Conservation (phyloP, 2,113 vertebrate species). For the Cricetomys ansorgei region DNA sequence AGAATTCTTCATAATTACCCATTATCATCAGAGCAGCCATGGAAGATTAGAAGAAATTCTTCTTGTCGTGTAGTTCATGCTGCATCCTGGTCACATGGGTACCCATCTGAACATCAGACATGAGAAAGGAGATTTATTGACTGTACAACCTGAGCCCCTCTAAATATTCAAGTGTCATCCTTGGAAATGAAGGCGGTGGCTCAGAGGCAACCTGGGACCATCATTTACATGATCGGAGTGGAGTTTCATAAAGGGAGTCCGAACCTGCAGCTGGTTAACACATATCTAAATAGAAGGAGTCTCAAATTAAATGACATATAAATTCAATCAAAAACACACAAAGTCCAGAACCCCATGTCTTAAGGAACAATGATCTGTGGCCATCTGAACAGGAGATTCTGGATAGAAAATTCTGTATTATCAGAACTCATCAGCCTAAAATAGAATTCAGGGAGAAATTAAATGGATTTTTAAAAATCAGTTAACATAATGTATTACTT, state of each 20-base stretch:
- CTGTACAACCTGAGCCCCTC: not conserved
- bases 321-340: not conserved
- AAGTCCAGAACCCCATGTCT: not conserved
- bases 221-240: not conserved
- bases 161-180: slow-evolving; percentile 9
- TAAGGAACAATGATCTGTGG: slow-evolving; percentile 9
- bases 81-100: not conserved
- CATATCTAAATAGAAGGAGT: not conserved
- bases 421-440: slow-evolving; percentile 79
- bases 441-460: slow-evolving; percentile 81
- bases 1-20: slow-evolving; percentile 42
- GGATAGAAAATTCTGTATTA: slow-evolving; percentile 56
- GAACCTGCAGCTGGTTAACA: slow-evolving; percentile 24
- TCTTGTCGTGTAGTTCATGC: not conserved
- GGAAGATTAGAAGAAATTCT: not conserved
- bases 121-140: not conserved
- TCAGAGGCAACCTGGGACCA: slow-evolving; percentile 5
- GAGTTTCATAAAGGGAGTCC: slow-evolving; percentile 49
- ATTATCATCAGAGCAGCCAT: not conserved
- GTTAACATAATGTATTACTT: slow-evolving; percentile 82
- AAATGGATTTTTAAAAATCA: slow-evolving; percentile 83
- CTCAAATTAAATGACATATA: not conserved
- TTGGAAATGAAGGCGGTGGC: not conserved
- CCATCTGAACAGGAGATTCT: not conserved
- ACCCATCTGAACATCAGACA: not conserved